Conservation (phyloP, 2,113 vertebrate species). For the Myocastor coypus region DNA sequence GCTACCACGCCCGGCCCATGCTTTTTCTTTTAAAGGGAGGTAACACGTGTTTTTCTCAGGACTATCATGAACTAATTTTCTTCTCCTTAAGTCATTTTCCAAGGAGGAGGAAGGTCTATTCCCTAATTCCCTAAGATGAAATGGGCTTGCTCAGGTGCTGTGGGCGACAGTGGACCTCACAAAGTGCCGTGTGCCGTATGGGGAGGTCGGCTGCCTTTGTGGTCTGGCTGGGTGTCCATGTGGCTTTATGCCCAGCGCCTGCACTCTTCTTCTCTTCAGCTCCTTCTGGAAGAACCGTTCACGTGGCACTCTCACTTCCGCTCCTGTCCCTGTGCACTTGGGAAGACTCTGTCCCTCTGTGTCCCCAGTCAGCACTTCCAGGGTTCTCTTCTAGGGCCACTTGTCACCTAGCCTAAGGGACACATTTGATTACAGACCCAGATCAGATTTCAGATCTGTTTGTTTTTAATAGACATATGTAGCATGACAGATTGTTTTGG, state of each 20-base stretch:
- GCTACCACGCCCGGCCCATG: too few relatives aligned
- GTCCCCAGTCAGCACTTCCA: not conserved
- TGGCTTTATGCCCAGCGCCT: not conserved
- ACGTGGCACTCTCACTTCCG: not conserved
- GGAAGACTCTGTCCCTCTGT: not conserved
- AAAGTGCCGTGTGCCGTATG: not conserved
- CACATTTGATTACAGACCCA: not conserved
- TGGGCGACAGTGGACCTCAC: not conserved
- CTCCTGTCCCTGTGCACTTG: not conserved
- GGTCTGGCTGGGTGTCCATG: not conserved
- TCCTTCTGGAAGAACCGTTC: not conserved
- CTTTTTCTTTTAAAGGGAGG: conserved; percentile 23
- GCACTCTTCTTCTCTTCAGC: not conserved
- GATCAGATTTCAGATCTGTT: not conserved
- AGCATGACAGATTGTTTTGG: not conserved
- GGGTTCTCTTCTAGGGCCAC: not conserved
- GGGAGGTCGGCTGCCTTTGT: not conserved
- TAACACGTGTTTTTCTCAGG: not conserved
- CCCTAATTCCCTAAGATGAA: not conserved
- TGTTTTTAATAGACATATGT: not conserved
- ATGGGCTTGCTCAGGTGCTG: not conserved
- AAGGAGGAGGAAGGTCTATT: not conserved
- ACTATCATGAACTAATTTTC: conserved; percentile 31
- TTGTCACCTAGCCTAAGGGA: not conserved
- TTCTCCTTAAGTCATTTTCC: conserved; percentile 28